Base-by-base conservation (phyloP, 2,888 invertebrate species). In the Biston stratarius region DNA sequence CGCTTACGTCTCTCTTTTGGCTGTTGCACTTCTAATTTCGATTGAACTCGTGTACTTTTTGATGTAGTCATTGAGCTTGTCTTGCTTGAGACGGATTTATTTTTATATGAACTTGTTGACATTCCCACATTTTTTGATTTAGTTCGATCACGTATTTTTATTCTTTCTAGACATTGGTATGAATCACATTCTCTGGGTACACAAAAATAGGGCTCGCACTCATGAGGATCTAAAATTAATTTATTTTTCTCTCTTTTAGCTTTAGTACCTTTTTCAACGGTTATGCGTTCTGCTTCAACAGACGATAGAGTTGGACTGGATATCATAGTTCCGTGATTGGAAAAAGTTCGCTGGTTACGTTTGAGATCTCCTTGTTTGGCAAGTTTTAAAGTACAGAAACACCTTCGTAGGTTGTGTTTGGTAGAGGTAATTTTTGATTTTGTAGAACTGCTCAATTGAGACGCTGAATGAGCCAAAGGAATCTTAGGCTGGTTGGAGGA, bases 371-470 rank as follows among this genome's bases (percentile, higher is more conserved):
- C 63, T 38, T 52, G 44, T 60, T 78, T 77, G 63, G 63, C 58
- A 38, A 84, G 64, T 74, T 83, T 82, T 52, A 84, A 72, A 10
- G 80, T 83, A 71, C 86, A 85, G 59, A 80, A 77, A 67, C 85
- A 87, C 72, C 76, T 80, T 34, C 76, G 76, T 66, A 83, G 75
- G 47, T 66, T 70, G 49, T 76, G 67, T 69, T 75, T 79, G 10
- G 67, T 75, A 34, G 59, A 56, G 6, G 71, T 73, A 34, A 75
- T 72, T 56, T 75, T 77, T 7, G 76, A 74, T 71, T 71, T 77
- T 55, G 45, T 66, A 14, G 71, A 71, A 68, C 63, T 74, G 42
- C 64, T 80, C 6, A 67, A 71, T 69, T 79, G 79, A 42, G 82
- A 79, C 49, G 70, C 61, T 44, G 72, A 77, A 9, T 74, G 69